These are phyloP conservation scores for Cepaea hortensis DNA, from an alignment of 2,888 invertebrate species.

Conservation along the genomic window DNA sequence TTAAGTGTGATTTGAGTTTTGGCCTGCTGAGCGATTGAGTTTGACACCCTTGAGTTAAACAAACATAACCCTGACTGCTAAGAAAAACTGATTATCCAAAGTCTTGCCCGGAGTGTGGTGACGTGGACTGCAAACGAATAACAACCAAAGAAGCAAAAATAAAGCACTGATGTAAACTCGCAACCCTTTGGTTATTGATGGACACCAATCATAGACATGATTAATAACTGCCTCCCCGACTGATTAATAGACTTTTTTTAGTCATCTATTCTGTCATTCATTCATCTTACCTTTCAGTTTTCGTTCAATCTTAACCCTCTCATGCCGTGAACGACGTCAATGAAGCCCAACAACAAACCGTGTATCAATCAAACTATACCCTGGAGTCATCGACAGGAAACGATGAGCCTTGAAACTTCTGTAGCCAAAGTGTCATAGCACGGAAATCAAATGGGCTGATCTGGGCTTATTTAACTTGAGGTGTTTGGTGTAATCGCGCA, in stretches of 20 bases:
- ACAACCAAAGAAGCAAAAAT: neutral
- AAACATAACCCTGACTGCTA: too few species aligned
- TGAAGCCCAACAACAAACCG: neutral
- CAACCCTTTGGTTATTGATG: neutral
- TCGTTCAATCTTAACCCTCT: neutral
- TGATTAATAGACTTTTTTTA: neutral
- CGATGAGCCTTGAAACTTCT: neutral
- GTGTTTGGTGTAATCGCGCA: conserved; percentile 3
- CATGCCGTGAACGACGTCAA: neutral
- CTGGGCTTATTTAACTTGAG: conserved; percentile 8
- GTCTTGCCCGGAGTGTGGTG: neutral
- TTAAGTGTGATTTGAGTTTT: too few species aligned
- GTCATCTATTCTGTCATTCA: neutral
- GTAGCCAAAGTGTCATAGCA: neutral
- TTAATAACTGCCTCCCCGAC: neutral
- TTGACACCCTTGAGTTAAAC: too few species aligned
- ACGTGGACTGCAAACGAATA: neutral
- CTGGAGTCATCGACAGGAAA: neutral
- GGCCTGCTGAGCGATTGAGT: too few species aligned
- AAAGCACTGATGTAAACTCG: neutral
- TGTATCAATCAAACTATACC: conserved; percentile 31
- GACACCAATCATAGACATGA: neutral
- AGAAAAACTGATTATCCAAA: neutral
- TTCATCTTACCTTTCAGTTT: neutral
- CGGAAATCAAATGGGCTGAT: neutral